Evolutionary conservation across 2,797 vertebrate species (phyloP), one percentile per base, ranked within the genome.

Genomic region (Mus spretus): DNA sequence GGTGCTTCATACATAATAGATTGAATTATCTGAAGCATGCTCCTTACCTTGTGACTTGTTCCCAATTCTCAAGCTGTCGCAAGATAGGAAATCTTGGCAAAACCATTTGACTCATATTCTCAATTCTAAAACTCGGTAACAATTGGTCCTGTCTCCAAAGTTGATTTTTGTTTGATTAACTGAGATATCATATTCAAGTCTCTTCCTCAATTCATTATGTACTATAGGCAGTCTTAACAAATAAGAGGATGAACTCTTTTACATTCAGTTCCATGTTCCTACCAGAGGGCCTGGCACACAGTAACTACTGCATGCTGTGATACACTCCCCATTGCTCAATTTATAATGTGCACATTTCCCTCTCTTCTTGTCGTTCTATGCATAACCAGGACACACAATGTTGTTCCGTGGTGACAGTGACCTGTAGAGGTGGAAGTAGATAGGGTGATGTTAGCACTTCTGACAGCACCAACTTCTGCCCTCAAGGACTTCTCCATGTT

Each of bases 1-100:
- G 44, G 75, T 86, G 7, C 40, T 92, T 89, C 67, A 88, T 93
- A 96, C 90, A 88, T 65, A 86, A 9, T 74, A 74, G 8, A 87
- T 83, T 65, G 77, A 88, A 55, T 74, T 95, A 89, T 65, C 74
- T 92, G 17, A 92, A 95, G 44, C 92, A 75, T 93, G 34, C 31
- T 63, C 22, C 91, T 94, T 55, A 50, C 40, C 55, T 94, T 81
- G 44, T 96, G 78, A 77, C 3, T 55, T 9, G 14, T 4, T 82
- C 95, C 87, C 40, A 90, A 31, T 93, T 82, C 77, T 80, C n/a
- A 65, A 78, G 84, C 19, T 78, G 22, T 97, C 83, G 40, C 0
- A 89, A 89, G 47, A 6, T 72, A 20, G 70, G 44, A 93, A 55
- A 90, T 65, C 74, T 95, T 81, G 28, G 9, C 90, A 88, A 86